Conservation (phyloP, 2,797 vertebrate genomes). For the Fundulus diaphanus region DNA sequence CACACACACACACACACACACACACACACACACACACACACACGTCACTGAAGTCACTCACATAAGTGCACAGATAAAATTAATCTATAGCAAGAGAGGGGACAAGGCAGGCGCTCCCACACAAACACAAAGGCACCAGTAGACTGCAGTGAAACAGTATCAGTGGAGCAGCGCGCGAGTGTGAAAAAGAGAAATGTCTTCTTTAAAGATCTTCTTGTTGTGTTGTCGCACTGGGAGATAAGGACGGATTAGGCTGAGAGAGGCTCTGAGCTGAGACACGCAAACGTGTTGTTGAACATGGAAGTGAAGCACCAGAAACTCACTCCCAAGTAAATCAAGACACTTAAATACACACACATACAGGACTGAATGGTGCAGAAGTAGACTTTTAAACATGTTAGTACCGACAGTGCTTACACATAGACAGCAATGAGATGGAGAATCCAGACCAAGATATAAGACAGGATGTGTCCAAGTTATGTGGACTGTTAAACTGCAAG, state of each 20-base stretch:
- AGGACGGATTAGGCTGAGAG: constrained; percentile 76
- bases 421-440: neutral
- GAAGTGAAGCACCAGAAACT: constrained; percentile 67
- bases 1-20: constrained; percentile 14
- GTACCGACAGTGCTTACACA: constrained; percentile 6
- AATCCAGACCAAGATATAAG: neutral
- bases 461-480: neutral
- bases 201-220: constrained; percentile 79
- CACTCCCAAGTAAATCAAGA: constrained; percentile 55
- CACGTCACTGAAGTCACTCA: constrained; percentile 31
- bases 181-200: constrained; percentile 71
- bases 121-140: constrained; percentile 30
- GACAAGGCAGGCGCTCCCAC: constrained; percentile 1
- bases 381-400: constrained; percentile 15
- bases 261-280: constrained; percentile 75
- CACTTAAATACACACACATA: constrained; percentile 27
- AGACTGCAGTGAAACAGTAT: constrained; percentile 53
- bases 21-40: too few species aligned
- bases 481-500: neutral
- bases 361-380: constrained; percentile 10
- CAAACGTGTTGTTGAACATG: constrained; percentile 80
- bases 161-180: constrained; percentile 53
- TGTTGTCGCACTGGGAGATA: constrained; percentile 75
- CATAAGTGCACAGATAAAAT: constrained; percentile 38
- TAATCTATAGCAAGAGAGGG: constrained; percentile 34